Evolutionary conservation across 2,888 invertebrate species (phyloP).

Genomic region (Erpobdella octoculata): DNA sequence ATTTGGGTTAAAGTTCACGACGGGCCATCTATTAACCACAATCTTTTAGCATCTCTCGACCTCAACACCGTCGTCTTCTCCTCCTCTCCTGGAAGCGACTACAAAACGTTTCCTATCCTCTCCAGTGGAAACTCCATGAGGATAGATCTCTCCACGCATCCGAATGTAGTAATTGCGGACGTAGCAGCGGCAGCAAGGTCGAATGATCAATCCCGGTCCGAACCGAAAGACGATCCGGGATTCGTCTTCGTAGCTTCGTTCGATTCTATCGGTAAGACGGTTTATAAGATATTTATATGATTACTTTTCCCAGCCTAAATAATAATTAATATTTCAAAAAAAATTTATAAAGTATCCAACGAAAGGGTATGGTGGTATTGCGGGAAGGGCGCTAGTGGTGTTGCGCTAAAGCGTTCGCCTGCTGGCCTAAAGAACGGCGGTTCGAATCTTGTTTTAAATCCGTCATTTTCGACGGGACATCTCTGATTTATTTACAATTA

Average conservation of each 20-base stretch:
- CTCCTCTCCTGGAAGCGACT: slow-evolving; percentile 30
- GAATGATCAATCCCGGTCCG: slow-evolving; percentile 19
- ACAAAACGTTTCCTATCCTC: slow-evolving; percentile 38
- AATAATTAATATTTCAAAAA: too few relatives aligned
- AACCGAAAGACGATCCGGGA: slow-evolving; percentile 41
- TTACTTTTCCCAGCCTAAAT: not conserved
- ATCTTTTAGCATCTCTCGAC: slow-evolving; percentile 37
- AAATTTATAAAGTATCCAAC: too few relatives aligned
- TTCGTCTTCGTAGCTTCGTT: slow-evolving; percentile 37
- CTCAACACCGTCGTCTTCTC: not conserved
- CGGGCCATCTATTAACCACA: slow-evolving; percentile 39
- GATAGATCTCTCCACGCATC: slow-evolving; percentile 39
- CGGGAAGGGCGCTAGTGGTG: too few relatives aligned
- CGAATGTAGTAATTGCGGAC: slow-evolving; percentile 1
- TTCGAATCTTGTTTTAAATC: too few relatives aligned
- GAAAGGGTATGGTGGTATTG: too few relatives aligned
- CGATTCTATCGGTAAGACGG: not conserved
- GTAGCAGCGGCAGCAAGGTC: too few relatives aligned
- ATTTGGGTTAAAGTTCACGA: slow-evolving; percentile 45
- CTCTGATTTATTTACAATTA: too few relatives aligned
- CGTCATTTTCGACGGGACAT: too few relatives aligned
- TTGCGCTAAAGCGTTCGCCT: too few relatives aligned
- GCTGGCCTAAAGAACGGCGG: too few relatives aligned
- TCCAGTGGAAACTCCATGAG: slow-evolving; percentile 42
- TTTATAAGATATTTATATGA: not conserved